Evolutionary conservation across 2,113 vertebrate genomes (phyloP).

Genomic region (Hyperopisus bebe): DNA sequence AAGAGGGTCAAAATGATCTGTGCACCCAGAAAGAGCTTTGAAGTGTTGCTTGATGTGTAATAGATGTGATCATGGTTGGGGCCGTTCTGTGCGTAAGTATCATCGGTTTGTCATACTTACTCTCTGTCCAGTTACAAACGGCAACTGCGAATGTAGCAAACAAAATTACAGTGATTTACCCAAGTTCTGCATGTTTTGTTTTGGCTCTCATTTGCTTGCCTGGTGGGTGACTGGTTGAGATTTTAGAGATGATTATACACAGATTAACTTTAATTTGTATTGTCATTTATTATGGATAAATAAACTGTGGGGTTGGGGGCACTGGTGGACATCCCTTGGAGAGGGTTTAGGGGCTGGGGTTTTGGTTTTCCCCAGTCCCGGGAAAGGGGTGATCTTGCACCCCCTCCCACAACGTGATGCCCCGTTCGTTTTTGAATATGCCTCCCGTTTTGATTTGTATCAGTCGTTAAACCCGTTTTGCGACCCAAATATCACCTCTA

Average conservation of each 20-base stretch:
- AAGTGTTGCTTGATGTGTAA: neutral
- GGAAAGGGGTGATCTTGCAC: neutral
- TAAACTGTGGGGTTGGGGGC: neutral
- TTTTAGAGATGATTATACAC: conserved; percentile 2
- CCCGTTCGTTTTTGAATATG: neutral
- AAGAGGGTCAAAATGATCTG: neutral
- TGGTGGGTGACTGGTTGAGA: neutral
- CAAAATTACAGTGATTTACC: neutral
- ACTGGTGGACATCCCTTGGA: neutral
- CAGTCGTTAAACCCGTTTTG: neutral
- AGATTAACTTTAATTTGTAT: conserved; percentile 2
- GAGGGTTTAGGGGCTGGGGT: neutral
- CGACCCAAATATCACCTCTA: neutral
- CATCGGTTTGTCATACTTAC: neutral
- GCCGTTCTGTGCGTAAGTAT: neutral
- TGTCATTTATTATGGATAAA: neutral
- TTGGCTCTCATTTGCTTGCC: neutral
- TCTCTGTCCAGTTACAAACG: neutral
- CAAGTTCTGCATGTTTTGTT: neutral
- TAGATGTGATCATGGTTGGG: neutral
- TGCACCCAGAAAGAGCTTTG: neutral
- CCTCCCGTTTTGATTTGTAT: neutral
- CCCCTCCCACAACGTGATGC: neutral
- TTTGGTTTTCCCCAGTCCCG: neutral
- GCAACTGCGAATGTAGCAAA: neutral